Conservation (phyloP, 1,140 invertebrate species). For the Phenacoccus solenopsis region DNA sequence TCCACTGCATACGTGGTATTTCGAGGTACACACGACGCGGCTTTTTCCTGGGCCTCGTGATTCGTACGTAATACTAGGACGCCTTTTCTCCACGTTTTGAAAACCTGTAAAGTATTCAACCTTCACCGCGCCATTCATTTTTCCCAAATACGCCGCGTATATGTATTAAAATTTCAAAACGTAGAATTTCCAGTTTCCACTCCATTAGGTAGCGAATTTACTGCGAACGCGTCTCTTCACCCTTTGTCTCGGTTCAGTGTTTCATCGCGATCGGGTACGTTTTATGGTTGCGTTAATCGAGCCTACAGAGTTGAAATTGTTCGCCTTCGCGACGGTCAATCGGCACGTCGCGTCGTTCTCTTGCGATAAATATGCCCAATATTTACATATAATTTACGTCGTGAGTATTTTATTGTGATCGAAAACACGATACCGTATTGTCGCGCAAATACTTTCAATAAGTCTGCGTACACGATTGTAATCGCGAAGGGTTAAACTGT, state of each 20-base stretch:
- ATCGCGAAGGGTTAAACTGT: background rate
- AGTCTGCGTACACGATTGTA: background rate
- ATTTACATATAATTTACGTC: background rate
- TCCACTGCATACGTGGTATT: too few relatives aligned
- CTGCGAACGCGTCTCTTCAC: background rate
- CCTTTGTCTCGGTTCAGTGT: too few relatives aligned
- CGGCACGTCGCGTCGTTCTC: too few relatives aligned
- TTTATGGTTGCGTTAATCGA: constrained; percentile 1
- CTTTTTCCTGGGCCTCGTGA: too few relatives aligned
- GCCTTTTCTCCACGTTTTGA: too few relatives aligned
- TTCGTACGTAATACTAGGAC: too few relatives aligned
- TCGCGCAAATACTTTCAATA: background rate
- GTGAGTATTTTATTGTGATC: background rate
- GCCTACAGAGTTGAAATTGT: background rate
- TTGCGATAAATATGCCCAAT: background rate
- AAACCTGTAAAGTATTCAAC: too few relatives aligned
- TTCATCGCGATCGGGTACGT: background rate
- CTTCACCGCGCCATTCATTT: too few relatives aligned
- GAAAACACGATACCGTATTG: background rate
- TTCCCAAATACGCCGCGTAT: background rate
- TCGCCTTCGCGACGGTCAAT: background rate
- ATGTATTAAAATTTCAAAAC: constrained; percentile 4
- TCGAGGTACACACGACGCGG: too few relatives aligned
- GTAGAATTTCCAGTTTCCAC: background rate
- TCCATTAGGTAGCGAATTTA: background rate